Evolutionary conservation across 2,113 vertebrate genomes (phyloP).

Genomic region (Bos javanicus): DNA sequence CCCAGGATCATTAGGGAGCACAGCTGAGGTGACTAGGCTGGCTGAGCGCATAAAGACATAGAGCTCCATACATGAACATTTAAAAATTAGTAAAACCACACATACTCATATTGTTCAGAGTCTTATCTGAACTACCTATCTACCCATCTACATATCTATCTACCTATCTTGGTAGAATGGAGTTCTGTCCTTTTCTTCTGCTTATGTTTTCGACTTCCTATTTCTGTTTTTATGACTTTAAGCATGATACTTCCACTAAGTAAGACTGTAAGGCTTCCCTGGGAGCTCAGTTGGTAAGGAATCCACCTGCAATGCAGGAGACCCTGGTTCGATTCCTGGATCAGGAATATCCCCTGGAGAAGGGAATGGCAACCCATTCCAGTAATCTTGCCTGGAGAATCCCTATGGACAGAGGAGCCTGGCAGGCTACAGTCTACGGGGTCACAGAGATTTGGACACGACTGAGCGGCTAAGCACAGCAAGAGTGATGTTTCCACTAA

Average conservation of each 20-base stretch:
- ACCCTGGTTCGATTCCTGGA: background rate
- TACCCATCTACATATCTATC: background rate
- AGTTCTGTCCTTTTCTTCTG: background rate
- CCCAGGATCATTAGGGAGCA: background rate
- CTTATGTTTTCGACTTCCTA: background rate
- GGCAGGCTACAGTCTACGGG: background rate
- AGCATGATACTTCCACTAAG: background rate
- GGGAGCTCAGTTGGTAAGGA: background rate
- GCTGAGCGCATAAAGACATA: background rate
- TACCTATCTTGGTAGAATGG: background rate
- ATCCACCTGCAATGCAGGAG: background rate
- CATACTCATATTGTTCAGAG: background rate
- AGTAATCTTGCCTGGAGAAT: background rate
- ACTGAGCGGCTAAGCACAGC: background rate
- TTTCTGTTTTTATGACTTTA: background rate
- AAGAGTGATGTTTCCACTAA: background rate
- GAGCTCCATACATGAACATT: background rate
- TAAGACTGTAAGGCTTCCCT: background rate
- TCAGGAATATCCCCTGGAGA: background rate
- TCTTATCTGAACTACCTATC: background rate
- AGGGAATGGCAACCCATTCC: background rate
- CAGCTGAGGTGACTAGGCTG: background rate
- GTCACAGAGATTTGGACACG: background rate
- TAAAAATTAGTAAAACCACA: background rate
- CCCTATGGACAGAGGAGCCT: background rate